Base-by-base conservation (phyloP, 2,113 vertebrate species). In the Colossoma macropomum region DNA sequence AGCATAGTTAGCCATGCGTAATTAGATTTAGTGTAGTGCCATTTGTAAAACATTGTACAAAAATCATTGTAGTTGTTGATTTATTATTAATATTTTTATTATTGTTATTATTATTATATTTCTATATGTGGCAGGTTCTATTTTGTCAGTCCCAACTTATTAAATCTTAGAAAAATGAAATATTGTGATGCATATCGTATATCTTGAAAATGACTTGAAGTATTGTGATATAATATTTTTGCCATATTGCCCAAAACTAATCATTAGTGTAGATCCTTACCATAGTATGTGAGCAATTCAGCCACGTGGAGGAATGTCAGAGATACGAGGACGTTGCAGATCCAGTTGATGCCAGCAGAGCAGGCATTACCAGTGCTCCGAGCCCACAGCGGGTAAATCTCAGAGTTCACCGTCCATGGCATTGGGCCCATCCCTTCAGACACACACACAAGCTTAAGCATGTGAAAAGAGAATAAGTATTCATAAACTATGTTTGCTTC, bases 351-450 rank as follows among this genome's bases (percentile, higher is more conserved):
- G 0, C 96, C 97, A 54, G 98, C 95, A 28, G 98, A 98, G 78
- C 96, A 98, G 0, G 98, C 97, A 0, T 99, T 99, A 65, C 98
- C 97, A 50, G 97, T 99, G 86, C 98, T 99, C 89, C 98, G 95
- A 15, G 97, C 98, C 98, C 98, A 99, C 79, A 99, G 96, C 0
- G 98, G 98, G 86, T 97, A 99, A 85, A 99, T 99, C 94, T 99
- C 98, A 30, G 97, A 97, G 94, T 99, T 99, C 84, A 99, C 93
- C 0, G 98, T 99, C 98, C 98, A 99, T 7, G 98, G 98, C 97
- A 98, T 99, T 8, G 97, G 94, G 66, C 98, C 98, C 98, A 99
- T 99, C 63, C 98, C 98, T 96, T 65, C 56, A 54, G 41, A 27
- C 13, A 74, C 50, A 80, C 41, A 16, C 38, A 68, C 30, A 23